Evolutionary conservation across 92 coral and sea anemone genomes (phyloP), one percentile per base, ranked within the genome.

Genomic region (Epizoanthus rinbou): DNA sequence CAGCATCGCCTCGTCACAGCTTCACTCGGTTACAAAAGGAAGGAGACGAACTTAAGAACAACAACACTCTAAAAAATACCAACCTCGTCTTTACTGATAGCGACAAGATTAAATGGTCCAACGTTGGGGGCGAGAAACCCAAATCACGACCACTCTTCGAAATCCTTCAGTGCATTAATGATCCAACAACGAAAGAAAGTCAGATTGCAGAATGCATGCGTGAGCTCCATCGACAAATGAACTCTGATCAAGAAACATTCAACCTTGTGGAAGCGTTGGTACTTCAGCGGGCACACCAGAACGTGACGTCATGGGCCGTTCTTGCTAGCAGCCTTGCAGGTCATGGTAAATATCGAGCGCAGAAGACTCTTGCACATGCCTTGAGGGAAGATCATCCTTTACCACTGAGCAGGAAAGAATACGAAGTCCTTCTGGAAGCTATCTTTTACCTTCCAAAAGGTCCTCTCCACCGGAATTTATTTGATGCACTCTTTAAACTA

Each of bases 251-350:
- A 2, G 80, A 18, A 14, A 82, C 86, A 3, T 90, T 87, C 71
- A 47, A 67, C 17, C 66, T 81, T 31, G 84, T 94, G 65, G 83
- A 76, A 64, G 47, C 69, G 28, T 31, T 94, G 28, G 89, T 91
- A 43, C 73, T 74, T 6, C 72, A 90, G 6, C 81, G 98, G 45
- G 45, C 54, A 6, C 98, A 90, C 80, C 91, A 90, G 58, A 94
- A 94, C 54, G 67, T 79, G 9, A 92, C 98, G 3, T 82, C 98
- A n/a, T 94, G 98, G 98, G 76, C 92, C 0, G 94, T 91, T 3
- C 92, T 85, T 43, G 66, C 87, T 28, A 84, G 92, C 47, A 89
- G 87, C 22, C 76, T 94, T 11, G 95, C 92, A 9, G 95, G 86
- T 2, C 89, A 87, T 59, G 98, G 96, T 5, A 80, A 84, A 17